Conservation (phyloP, 2,888 invertebrate species). For the Hemaris fuciformis region DNA sequence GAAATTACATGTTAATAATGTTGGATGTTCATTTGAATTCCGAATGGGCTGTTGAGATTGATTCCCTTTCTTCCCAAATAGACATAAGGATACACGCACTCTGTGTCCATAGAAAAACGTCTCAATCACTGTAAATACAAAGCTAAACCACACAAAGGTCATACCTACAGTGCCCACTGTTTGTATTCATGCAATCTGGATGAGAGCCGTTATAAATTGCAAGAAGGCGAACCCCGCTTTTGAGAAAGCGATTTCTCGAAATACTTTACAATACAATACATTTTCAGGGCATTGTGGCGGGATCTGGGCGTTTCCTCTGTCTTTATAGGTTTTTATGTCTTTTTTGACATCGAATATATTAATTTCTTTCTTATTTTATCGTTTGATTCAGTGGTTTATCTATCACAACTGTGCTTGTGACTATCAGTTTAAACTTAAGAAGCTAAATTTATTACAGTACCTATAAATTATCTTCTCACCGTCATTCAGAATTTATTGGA, state of each 20-base stretch:
- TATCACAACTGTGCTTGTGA: background rate
- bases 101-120: constrained; percentile 27
- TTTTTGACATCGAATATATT: background rate
- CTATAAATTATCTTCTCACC: too few species aligned
- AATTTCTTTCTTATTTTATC: background rate
- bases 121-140: constrained; percentile 42
- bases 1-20: too few species aligned
- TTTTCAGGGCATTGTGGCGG: constrained; percentile 62
- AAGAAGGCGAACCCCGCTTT: constrained; percentile 70
- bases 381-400: background rate
- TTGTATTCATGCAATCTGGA: constrained; percentile 69
- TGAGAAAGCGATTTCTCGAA: constrained; percentile 74
- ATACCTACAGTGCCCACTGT: constrained; percentile 33
- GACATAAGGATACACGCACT: background rate
- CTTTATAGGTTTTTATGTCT: constrained; percentile 49
- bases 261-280: constrained; percentile 74
- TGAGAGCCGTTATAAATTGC: constrained; percentile 72
- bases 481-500: too few species aligned
- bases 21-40: too few species aligned
- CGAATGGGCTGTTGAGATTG: background rate
- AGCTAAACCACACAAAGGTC: constrained; percentile 36
- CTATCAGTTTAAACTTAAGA: too few species aligned
- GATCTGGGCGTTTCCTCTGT: constrained; percentile 58
- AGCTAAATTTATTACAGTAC: too few species aligned
- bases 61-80: background rate